A percentile compares a stretch with the other conserved stretches of the same genome.
Evolutionary conservation across 2,113 vertebrate genomes (phyloP).

Genomic region (Ciconia stormi): DNA sequence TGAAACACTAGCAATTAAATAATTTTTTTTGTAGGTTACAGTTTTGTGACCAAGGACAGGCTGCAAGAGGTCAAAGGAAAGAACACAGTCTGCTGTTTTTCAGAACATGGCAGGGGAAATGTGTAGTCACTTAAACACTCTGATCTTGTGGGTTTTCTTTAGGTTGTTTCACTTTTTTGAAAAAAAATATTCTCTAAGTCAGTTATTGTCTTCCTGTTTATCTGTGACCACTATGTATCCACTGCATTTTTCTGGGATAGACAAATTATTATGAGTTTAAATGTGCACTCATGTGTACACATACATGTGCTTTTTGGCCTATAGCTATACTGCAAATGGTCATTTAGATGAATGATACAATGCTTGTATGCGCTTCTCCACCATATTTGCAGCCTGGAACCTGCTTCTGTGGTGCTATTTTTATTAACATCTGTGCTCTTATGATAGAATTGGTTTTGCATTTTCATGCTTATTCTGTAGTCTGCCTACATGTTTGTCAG

Average conservation of each 20-base stretch:
- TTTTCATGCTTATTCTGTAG: not conserved
- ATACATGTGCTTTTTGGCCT: not conserved
- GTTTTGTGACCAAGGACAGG: constrained; percentile 40
- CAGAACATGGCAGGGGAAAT: not conserved
- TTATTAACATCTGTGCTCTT: not conserved
- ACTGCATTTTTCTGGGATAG: not conserved
- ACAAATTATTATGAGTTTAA: not conserved
- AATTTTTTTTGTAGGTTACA: not conserved
- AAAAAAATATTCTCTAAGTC: not conserved
- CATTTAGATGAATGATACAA: not conserved
- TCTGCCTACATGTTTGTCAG: not conserved
- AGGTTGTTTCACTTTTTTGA: not conserved
- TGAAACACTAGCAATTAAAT: constrained; percentile 51
- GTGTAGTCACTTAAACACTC: not conserved
- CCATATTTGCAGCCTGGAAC: not conserved
- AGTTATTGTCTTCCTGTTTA: not conserved
- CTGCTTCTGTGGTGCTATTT: not conserved
- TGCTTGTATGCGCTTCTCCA: not conserved
- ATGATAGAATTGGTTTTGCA: not conserved
- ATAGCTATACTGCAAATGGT: not conserved
- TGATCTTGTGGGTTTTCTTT: not conserved
- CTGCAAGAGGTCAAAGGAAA: not conserved
- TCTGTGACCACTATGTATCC: not conserved
- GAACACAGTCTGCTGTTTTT: not conserved
- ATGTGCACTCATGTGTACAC: not conserved